These are phyloP conservation scores for Callipepla californica DNA, from an alignment of 2,113 vertebrate genomes.

Conservation along the genomic window DNA sequence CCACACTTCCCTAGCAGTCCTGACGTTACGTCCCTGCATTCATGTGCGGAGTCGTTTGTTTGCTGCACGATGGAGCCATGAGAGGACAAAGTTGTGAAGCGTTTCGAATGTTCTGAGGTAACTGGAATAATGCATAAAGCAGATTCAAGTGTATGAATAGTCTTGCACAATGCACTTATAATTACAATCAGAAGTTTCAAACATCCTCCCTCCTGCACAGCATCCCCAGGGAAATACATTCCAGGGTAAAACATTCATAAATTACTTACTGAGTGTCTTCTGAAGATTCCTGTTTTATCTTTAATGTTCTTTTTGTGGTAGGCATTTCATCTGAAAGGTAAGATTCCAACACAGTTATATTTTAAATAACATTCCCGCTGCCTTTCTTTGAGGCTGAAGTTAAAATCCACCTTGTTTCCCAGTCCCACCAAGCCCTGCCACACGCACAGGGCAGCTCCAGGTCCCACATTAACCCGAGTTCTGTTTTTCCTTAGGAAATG, in stretches of 20 bases:
- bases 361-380: not conserved
- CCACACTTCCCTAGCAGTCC: not conserved
- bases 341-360: slow-evolving; percentile 50
- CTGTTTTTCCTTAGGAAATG: not conserved
- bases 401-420: not conserved
- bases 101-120: slow-evolving; percentile 5
- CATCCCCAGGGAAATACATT: slow-evolving; percentile 19
- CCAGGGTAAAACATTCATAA: slow-evolving; percentile 5
- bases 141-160: not conserved
- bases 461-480: not conserved
- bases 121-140: not conserved
- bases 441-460: not conserved
- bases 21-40: not conserved
- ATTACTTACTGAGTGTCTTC: slow-evolving; percentile 92
- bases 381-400: not conserved
- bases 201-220: slow-evolving; percentile 16
- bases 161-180: slow-evolving; percentile 28
- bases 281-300: slow-evolving; percentile 89
- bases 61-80: not conserved
- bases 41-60: accelerated
- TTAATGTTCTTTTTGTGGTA: slow-evolving; percentile 87
- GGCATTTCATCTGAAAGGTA: slow-evolving; percentile 90
- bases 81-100: not conserved
- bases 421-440: not conserved
- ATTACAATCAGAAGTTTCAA: slow-evolving; percentile 25